Conservation (phyloP, 2,797 vertebrate species). For the Calcarius lapponicus region DNA sequence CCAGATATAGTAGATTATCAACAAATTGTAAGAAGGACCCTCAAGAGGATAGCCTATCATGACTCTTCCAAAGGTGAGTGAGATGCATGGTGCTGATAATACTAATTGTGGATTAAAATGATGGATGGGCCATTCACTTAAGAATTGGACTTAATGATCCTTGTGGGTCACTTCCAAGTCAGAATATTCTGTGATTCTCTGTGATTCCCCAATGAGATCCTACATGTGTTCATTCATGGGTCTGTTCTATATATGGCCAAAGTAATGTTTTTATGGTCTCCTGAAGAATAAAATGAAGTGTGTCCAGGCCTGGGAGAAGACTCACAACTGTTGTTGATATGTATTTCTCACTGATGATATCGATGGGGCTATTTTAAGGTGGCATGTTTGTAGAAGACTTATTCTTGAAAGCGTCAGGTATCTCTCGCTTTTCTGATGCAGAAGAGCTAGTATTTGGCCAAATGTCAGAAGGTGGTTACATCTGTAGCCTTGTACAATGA, state of each 20-base stretch:
- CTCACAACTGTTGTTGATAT: neutral
- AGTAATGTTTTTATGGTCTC: neutral
- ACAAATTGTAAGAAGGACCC: conserved; percentile 82
- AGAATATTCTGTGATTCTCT: neutral
- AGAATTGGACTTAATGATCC: neutral
- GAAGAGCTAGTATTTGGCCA: neutral
- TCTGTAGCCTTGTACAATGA: neutral
- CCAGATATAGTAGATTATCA: conserved; percentile 80
- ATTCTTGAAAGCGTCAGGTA: neutral
- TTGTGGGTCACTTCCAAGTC: neutral
- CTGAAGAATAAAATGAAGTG: neutral
- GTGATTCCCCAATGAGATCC: neutral
- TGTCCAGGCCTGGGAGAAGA: neutral
- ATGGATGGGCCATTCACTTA: neutral
- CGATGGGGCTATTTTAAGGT: neutral
- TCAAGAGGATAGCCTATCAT: conserved; percentile 83
- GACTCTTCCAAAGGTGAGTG: conserved; percentile 83
- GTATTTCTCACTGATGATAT: neutral
- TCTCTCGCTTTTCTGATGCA: neutral
- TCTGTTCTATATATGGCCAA: neutral
- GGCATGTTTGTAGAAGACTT: neutral
- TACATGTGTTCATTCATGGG: neutral
- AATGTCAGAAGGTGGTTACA: neutral
- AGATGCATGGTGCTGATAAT: neutral
- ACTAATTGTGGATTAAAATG: neutral